Evolutionary conservation across 1,140 invertebrate species (phyloP).

Genomic region (Lineus longissimus): DNA sequence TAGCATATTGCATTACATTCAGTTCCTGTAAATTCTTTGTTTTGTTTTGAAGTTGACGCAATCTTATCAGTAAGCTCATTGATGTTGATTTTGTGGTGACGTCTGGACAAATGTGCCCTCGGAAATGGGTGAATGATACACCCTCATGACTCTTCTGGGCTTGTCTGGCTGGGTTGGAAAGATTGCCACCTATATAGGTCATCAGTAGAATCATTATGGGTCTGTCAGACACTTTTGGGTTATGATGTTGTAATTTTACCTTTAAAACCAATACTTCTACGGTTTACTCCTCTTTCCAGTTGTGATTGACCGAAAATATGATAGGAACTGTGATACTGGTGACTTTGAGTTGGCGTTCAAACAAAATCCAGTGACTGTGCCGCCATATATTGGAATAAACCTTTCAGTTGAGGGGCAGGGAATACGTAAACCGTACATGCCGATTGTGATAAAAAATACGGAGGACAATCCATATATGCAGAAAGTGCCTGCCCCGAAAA

Average conservation of each 20-base stretch:
- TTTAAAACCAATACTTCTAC: too few relatives aligned
- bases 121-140: too few relatives aligned
- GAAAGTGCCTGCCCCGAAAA: neutral
- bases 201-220: too few relatives aligned
- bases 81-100: too few relatives aligned
- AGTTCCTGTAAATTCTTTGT: neutral
- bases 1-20: neutral
- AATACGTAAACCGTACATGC: constrained; percentile 28
- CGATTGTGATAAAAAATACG: neutral
- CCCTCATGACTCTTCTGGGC: too few relatives aligned
- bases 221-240: too few relatives aligned
- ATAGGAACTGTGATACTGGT: constrained; percentile 77
- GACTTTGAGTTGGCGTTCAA: constrained; percentile 81
- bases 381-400: constrained; percentile 77
- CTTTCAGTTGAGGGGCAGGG: constrained; percentile 68
- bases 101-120: too few relatives aligned
- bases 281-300: constrained; percentile 61
- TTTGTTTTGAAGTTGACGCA: neutral
- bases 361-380: constrained; percentile 67
- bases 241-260: too few relatives aligned
- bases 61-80: neutral
- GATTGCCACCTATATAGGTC: too few relatives aligned
- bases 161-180: too few relatives aligned
- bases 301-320: constrained; percentile 74
- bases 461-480: neutral